Evolutionary conservation across 2,888 invertebrate species (phyloP), one percentile per base, ranked within the genome.

Genomic region (Lacanobia wlatinum): DNA sequence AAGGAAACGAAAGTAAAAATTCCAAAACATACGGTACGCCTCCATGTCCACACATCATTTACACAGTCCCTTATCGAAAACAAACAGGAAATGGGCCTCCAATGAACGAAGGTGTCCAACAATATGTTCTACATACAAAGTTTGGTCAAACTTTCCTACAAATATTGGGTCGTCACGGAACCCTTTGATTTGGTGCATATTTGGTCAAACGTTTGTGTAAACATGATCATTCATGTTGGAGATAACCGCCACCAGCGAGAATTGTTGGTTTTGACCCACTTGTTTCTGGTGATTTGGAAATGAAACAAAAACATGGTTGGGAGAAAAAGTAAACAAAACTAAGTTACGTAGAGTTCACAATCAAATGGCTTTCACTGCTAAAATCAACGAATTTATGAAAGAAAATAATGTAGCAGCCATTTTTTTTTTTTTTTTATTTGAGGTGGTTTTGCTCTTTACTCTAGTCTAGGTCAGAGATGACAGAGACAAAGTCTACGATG

Each of bases 81-180:
- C 88, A 89, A 90, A 91, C 91, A 91, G 91, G 91, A 91, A 90
- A 91, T 90, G 84, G 87, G 87, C 84, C 86, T 87, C 83, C 83
- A 86, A 84, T 81, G 84, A 74, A 71, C 70, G 66, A 79, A 87
- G 87, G 87, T 88, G 89, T 89, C 82, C 82, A 80, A 85, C 82
- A 83, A 83, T 83, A 87, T 89, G 89, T 89, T 79, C 80, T 83
- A 89, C 86, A 89, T 84, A 87, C 85, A 82, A 80, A 82, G 84
- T 90, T 88, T 89, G 86, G 75, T 73, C 88, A 83, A 87, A 88
- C 84, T 84, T 86, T 87, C 86, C 81, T 68, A 73, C 89, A 90
- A 90, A 90, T 84, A 90, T 88, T 88, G 85, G 85, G 77, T 70
- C 71, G 70, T 62, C 83, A 79, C 89, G 89, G 87, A 88, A 78